A percentile compares a stretch with the other conserved stretches of the same genome.
Conservation (phyloP, 2,797 vertebrate genomes). For the Falco columbarius region DNA sequence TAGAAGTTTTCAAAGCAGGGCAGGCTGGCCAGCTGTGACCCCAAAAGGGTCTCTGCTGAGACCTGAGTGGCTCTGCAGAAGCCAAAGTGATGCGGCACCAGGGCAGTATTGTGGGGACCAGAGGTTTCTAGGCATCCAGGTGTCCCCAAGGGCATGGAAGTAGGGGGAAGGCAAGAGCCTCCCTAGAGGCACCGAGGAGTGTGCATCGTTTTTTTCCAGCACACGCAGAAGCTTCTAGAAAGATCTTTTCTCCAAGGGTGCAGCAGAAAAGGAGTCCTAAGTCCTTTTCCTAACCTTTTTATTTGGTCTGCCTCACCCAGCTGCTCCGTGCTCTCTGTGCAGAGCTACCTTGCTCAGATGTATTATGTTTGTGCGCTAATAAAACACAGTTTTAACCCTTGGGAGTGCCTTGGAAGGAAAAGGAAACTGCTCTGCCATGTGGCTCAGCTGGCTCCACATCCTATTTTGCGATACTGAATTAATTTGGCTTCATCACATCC, state of each 20-base stretch:
- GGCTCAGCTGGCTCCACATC: neutral
- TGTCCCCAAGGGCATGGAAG: neutral
- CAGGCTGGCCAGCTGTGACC: neutral
- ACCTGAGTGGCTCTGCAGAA: neutral
- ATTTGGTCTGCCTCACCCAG: no score
- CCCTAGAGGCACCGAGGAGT: neutral
- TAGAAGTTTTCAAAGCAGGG: neutral
- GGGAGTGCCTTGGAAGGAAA: neutral
- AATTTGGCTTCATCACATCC: neutral
- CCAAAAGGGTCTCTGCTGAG: neutral
- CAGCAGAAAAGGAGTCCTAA: neutral
- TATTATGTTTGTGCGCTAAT: fast-evolving
- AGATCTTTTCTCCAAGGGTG: neutral
- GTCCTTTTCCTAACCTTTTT: neutral
- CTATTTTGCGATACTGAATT: neutral
- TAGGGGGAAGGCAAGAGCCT: neutral
- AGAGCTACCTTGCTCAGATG: neutral
- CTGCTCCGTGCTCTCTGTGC: neutral
- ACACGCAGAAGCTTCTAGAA: neutral
- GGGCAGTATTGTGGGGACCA: fast-evolving
- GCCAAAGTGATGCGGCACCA: neutral
- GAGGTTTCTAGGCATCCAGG: neutral
- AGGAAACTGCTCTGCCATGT: neutral
- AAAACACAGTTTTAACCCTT: neutral
- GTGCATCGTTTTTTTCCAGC: neutral